Evolutionary conservation across 1,140 invertebrate genomes (phyloP), one percentile per base, ranked within the genome.

Genomic region (Caenorhabditis tropicalis): DNA sequence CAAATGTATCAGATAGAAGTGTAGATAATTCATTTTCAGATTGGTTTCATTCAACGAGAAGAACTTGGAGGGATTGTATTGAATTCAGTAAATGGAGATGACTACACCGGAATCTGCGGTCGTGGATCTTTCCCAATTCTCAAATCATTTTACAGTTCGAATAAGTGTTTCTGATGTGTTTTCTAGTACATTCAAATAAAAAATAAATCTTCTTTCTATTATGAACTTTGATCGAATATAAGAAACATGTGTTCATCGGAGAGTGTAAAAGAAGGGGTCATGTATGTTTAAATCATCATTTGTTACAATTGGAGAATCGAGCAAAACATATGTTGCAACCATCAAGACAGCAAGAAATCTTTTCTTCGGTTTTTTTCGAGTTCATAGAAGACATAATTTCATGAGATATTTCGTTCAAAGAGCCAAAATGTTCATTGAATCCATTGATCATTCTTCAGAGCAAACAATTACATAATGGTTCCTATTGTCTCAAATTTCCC

Each of bases 61-160:
- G 19, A 74, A n/a, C 65, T 74, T 6, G 65, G 65, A 1, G 65
- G 65, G 19, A 43, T 74, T 24, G 65, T 36, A 24, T 10, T 74
- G 36, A 74, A 43, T 12, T 24, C 58, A 1, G 29, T 74, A 21
- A 74, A 74, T 46, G 65, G 65, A 46, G 65, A 74, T 10, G 65
- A 74, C 65, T 74, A 74, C n/a, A 74, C 36, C 24, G 65, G 65
- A 74, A 74, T 74, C n/a, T 74, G 65, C 15, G 65, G 65, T 10
- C 33, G 33, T 10, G 65, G 65, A 39, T 74, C 65, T 1, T 74
- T 74, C 65, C 65, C 65, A 43, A 74, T 74, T 74, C 65, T 74
- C 0, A 74, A 74, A 74, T 74, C 65, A 3, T 6, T 74, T 9
- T 74, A 43, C 36, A 74, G 21, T 15, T 74, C 65, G 29, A 31